Percentiles rank a stretch among this genome's conserved stretches.
Conservation (phyloP, 2,113 vertebrate genomes). For the Melospiza melodia region DNA sequence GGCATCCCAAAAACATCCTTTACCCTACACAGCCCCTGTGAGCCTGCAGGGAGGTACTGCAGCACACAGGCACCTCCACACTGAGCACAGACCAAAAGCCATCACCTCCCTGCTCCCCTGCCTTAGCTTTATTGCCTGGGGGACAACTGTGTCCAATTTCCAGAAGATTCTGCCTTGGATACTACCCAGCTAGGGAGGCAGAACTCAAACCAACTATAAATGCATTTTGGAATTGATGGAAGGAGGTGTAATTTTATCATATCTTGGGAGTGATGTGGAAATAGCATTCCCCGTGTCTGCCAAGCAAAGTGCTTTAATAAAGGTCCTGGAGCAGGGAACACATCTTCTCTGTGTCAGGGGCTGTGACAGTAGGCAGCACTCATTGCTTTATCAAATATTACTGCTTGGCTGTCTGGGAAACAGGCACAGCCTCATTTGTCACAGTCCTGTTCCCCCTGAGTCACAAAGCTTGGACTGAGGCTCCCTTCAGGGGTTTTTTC, state of each 20-base stretch:
- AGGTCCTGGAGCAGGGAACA: neutral
- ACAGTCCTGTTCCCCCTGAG: neutral
- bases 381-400: neutral
- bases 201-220: neutral
- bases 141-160: neutral
- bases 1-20: neutral
- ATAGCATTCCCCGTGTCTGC: neutral
- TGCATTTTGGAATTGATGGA: neutral
- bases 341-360: neutral
- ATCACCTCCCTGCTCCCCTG: neutral
- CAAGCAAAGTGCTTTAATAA: neutral
- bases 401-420: neutral
- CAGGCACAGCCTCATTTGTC: neutral
- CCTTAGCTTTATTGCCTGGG: neutral
- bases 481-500: neutral
- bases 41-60: neutral
- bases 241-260: neutral
- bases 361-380: neutral
- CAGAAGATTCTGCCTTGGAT: neutral
- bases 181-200: neutral
- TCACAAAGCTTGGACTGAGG: neutral
- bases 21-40: neutral
- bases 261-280: neutral
- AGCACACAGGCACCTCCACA: neutral
- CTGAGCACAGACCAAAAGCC: neutral